Evolutionary conservation across 2,113 vertebrate species (phyloP).

Genomic region (Ciconia stormi): DNA sequence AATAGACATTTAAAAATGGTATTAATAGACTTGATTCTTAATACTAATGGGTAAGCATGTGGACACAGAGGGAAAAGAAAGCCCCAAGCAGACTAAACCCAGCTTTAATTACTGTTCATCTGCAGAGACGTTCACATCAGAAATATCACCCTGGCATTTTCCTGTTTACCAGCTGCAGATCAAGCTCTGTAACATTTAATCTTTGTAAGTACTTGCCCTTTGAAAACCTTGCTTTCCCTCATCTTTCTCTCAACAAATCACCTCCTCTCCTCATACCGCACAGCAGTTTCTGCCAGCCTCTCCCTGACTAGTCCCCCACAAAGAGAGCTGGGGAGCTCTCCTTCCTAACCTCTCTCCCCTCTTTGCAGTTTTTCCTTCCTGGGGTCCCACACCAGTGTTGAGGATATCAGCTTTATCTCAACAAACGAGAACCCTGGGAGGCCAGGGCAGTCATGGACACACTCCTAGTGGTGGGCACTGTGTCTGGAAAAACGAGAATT

Average conservation of each 20-base stretch:
- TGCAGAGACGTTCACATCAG: neutral
- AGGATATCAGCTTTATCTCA: neutral
- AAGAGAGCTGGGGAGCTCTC: too few relatives aligned
- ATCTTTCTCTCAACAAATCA: neutral
- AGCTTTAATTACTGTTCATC: constrained; percentile 52
- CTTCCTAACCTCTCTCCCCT: rapidly evolving
- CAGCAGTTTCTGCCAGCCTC: neutral
- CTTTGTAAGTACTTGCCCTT: constrained; percentile 26
- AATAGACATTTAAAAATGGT: neutral
- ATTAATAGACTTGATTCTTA: neutral
- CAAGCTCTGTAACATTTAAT: constrained; percentile 47
- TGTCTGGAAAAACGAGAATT: neutral
- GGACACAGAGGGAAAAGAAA: neutral
- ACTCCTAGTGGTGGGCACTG: rapidly evolving
- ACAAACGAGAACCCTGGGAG: neutral
- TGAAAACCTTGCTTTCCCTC: constrained; percentile 14
- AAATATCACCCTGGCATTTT: constrained; percentile 64
- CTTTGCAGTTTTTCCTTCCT: neutral
- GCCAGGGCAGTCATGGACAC: neutral
- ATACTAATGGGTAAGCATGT: neutral
- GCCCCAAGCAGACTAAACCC: neutral
- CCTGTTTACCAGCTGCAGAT: constrained; percentile 39
- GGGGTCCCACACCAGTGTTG: too few relatives aligned
- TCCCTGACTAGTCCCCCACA: neutral
- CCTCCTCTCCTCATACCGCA: neutral